Evolutionary conservation across 1,140 invertebrate species (phyloP).

Genomic region (Tyrophagus putrescentiae): DNA sequence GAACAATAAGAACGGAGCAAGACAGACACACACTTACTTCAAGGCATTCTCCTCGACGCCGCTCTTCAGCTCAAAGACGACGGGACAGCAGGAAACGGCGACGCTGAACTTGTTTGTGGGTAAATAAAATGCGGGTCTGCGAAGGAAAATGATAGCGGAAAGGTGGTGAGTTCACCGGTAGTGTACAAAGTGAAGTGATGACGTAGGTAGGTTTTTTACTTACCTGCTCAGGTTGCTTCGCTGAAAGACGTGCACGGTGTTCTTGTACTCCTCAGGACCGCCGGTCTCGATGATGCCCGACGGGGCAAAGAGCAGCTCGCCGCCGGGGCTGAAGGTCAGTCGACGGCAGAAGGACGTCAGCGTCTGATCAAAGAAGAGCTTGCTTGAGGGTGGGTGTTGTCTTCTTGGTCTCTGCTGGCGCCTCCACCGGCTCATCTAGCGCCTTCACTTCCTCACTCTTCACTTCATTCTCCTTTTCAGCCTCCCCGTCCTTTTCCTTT

Average conservation of each 20-base stretch:
- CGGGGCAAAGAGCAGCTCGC: constrained; percentile 67
- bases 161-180: constrained; percentile 1
- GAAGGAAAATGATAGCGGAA: too few relatives aligned
- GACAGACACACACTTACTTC: constrained; percentile 18
- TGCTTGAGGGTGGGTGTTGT: constrained; percentile 2
- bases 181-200: constrained; percentile 23
- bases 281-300: constrained; percentile 27
- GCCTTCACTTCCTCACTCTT: too few relatives aligned
- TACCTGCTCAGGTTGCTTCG: constrained; percentile 55
- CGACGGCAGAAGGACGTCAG: constrained; percentile 81
- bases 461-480: neutral
- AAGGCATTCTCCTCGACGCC: constrained; percentile 16
- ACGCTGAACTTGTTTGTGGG: constrained; percentile 64
- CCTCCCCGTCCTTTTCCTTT: neutral
- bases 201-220: constrained; percentile 28
- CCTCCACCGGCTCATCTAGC: too few relatives aligned
- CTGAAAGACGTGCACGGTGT: constrained; percentile 66
- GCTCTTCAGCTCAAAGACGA: constrained; percentile 48
- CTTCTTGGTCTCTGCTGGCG: too few relatives aligned
- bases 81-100: constrained; percentile 62
- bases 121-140: constrained; percentile 63
- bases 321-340: constrained; percentile 73
- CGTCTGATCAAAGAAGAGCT: constrained; percentile 79
- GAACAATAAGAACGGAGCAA: neutral
- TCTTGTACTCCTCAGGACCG: constrained; percentile 34